These are phyloP conservation scores for Sarcophaga bullata DNA, from an alignment of 1,140 invertebrate species.

Conservation along the genomic window DNA sequence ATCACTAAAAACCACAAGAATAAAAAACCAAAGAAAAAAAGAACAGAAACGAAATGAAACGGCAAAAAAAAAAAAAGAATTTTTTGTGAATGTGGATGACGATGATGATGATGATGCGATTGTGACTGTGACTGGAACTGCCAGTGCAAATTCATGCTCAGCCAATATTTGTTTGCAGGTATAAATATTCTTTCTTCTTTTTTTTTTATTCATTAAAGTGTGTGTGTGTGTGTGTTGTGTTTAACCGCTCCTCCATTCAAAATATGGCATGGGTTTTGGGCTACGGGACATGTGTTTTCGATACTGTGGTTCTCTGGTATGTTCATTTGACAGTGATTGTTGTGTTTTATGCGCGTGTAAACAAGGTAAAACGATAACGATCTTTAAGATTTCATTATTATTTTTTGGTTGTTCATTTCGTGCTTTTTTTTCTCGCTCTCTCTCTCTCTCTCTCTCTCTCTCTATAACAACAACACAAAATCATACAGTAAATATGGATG, in stretches of 20 bases:
- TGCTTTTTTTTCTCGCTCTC: background rate
- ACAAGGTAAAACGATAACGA: conserved; percentile 35
- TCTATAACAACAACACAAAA: background rate
- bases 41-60: no score
- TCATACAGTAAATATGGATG: background rate
- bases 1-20: conserved; percentile 25
- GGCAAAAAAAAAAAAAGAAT: conserved; percentile 9
- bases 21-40: background rate
- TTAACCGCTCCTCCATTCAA: background rate
- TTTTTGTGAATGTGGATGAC: background rate
- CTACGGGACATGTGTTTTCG: background rate
- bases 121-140: no score
- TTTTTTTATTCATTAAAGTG: background rate
- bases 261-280: background rate
- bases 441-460: background rate
- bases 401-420: conserved; percentile 7
- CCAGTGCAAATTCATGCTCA: conserved; percentile 23
- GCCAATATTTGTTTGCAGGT: conserved; percentile 34
- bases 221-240: background rate
- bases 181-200: background rate
- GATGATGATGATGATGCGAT: background rate
- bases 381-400: conserved; percentile 1
- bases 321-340: conserved; percentile 39
- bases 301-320: conserved; percentile 32
- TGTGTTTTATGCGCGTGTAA: conserved; percentile 41